These are phyloP conservation scores for Zosterops lateralis DNA, from an alignment of 2,113 vertebrate genomes.

Conservation along the genomic window DNA sequence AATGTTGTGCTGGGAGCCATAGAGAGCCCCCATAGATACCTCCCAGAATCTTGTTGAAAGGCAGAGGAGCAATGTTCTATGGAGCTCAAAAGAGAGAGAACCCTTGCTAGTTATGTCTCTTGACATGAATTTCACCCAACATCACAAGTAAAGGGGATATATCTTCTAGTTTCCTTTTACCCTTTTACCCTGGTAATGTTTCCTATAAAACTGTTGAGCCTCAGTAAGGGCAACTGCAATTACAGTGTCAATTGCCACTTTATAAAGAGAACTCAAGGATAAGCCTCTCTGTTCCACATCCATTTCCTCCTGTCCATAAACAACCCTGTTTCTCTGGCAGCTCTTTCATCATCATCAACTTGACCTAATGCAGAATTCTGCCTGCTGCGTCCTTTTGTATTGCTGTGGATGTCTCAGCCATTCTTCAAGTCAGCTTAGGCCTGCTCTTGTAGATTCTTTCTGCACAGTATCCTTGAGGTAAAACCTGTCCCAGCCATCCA, in stretches of 20 bases:
- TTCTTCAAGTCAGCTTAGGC: background rate
- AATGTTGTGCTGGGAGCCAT: background rate
- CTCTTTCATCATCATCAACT: conserved; percentile 24
- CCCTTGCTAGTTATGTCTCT: background rate
- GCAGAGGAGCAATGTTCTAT: background rate
- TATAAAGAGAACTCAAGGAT: background rate
- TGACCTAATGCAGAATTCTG: conserved; percentile 16
- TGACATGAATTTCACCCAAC: background rate
- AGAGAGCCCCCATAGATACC: background rate
- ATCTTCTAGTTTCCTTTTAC: background rate
- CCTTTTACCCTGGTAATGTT: background rate
- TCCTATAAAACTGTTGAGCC: background rate
- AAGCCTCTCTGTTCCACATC: background rate
- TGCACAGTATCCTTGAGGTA: background rate
- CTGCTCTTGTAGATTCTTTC: background rate
- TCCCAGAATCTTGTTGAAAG: background rate
- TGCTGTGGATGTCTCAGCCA: background rate
- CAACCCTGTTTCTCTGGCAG: background rate
- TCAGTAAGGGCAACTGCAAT: background rate
- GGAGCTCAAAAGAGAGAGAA: background rate
- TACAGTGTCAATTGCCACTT: background rate
- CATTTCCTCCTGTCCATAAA: background rate
- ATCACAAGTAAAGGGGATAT: background rate
- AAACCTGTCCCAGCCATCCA: background rate
- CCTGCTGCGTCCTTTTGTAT: background rate